Base-by-base conservation (phyloP, 2,888 invertebrate genomes). In the Schizaphis graminum region DNA sequence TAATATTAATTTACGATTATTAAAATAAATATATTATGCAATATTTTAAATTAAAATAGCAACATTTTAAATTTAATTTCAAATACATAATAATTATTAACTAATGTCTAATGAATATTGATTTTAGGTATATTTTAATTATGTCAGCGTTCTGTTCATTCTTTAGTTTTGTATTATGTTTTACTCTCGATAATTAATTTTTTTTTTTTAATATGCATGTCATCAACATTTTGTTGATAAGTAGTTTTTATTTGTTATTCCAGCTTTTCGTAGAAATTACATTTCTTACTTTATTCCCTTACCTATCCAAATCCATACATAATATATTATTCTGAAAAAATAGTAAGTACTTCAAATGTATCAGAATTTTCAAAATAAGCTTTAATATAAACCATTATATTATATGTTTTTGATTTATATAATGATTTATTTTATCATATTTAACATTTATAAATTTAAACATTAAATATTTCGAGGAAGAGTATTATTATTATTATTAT, bases 231-330 rank as follows among this genome's bases (percentile, higher is more conserved):
- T 21, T 53, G 53, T 88, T 21, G 77, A 35, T 35, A 8, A 8
- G 24, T 56, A 26, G 35, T n/a, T 53, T 53, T 88, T 35, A 88
- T 90, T 61, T 67, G 35, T 90, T 90, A 89, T 90, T 90, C 67
- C 47, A 47, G n/a, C n/a, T 13, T 67, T 90, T 90, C 28, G 28
- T 44, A 28, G 24, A n/a, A 90, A 90, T 49, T 49, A 49, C 35
- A n/a, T 87, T 49, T 3, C 24, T 49, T 47, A 67, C 28, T 67
- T 90, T 67, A 67, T 41, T 67, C 24, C 7, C 21, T 3, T 57
- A 61, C 89, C 57, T 87, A 89, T 61, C 67, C 67, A 90, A 90
- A 67, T 90, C 47, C 90, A n/a, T 28, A n/a, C 47, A n/a, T 67
- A 67, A 90, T 67, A 47, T 35, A 57, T 90, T 67, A 67, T 90